Conservation (phyloP, 2,888 invertebrate genomes). For the Orthonychiurus folsomi region DNA sequence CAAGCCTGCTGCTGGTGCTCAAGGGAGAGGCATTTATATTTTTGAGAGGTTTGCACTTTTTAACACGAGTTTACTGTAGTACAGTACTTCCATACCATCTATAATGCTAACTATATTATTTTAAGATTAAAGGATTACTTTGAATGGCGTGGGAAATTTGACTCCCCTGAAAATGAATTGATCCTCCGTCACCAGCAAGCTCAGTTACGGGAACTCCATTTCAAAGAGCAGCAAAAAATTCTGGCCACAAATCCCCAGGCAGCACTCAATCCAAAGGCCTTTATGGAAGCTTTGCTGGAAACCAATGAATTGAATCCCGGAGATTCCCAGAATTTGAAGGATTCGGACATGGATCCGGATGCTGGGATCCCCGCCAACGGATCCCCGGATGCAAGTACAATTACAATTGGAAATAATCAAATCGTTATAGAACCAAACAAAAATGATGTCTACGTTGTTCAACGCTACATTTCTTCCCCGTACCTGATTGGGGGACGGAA, state of each 20-base stretch:
- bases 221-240: background rate
- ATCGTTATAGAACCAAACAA: background rate
- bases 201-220: background rate
- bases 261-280: background rate
- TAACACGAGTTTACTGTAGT: background rate
- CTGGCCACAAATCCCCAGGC: background rate
- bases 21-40: slow-evolving; percentile 56
- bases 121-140: slow-evolving; percentile 12
- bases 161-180: background rate
- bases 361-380: slow-evolving; percentile 5
- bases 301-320: background rate
- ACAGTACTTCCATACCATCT: too few species aligned
- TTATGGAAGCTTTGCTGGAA: background rate
- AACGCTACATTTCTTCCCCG: slow-evolving; percentile 74
- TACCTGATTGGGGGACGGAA: slow-evolving; percentile 87
- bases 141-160: slow-evolving; percentile 12
- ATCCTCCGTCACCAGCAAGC: background rate
- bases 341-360: background rate
- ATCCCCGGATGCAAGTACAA: slow-evolving; percentile 5
- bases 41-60: slow-evolving; percentile 47
- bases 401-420: background rate
- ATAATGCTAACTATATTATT: background rate
- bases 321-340: too few species aligned
- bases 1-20: slow-evolving; percentile 54
- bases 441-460: slow-evolving; percentile 55